A percentile compares a stretch with the other conserved stretches of the same genome.
Evolutionary conservation across 2,797 vertebrate species (phyloP).

Genomic region (Sardinella longiceps): DNA sequence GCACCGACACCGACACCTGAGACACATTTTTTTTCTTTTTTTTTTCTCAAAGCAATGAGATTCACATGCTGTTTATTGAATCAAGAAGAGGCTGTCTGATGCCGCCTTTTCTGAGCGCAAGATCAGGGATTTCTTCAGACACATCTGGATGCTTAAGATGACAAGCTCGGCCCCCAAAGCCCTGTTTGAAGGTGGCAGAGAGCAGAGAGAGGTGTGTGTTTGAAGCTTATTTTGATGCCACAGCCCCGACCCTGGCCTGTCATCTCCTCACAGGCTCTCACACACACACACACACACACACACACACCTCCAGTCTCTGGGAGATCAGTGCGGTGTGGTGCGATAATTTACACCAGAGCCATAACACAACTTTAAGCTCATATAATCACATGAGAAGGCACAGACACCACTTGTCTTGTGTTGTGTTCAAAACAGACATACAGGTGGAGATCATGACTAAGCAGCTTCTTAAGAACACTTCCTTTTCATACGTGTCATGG

Average conservation of each 20-base stretch:
- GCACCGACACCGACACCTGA: background rate
- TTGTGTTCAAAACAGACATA: background rate
- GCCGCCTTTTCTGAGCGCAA: background rate
- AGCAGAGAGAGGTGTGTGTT: too few species aligned
- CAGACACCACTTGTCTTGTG: background rate
- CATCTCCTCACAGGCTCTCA: background rate
- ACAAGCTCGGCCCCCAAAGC: background rate
- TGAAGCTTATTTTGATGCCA: conserved; percentile 11
- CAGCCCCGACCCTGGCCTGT: background rate
- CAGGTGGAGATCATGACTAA: background rate
- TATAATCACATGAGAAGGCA: background rate
- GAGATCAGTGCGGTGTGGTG: background rate
- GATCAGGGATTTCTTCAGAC: background rate
- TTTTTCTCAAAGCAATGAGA: background rate
- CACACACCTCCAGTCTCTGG: background rate
- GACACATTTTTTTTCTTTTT: too few species aligned
- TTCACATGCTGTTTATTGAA: background rate
- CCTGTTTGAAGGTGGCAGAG: background rate
- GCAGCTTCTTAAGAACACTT: background rate
- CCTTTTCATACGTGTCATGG: background rate
- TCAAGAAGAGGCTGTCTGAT: background rate
- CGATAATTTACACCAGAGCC: background rate
- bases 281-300: too few species aligned
- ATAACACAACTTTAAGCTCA: background rate
- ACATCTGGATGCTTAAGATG: background rate